Conservation (phyloP, 2,113 vertebrate species). For the Peromyscus californicus region DNA sequence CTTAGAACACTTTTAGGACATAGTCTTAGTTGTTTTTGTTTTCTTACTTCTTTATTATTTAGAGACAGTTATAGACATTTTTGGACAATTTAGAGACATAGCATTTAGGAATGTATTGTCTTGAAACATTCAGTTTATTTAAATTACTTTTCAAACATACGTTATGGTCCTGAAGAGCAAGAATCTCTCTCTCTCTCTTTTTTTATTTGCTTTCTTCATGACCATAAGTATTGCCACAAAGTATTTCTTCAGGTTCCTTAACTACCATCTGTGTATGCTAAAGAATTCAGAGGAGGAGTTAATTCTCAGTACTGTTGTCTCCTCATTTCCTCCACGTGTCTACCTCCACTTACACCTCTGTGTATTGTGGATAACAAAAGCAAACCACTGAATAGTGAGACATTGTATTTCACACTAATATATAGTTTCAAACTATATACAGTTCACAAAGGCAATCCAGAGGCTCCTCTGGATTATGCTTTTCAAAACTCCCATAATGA, state of each 20-base stretch:
- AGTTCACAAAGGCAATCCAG: background rate
- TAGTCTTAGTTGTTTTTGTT: constrained; percentile 1
- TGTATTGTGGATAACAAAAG: background rate
- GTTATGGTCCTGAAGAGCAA: constrained; percentile 10
- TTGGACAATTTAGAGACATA: background rate
- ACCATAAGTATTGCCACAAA: background rate
- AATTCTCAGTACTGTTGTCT: background rate
- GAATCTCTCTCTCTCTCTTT: background rate
- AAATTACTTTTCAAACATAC: constrained; percentile 30
- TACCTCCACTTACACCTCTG: background rate
- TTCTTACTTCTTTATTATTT: constrained; percentile 6
- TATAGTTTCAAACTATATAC: background rate
- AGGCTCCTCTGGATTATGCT: background rate
- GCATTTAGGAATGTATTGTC: background rate
- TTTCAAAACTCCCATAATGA: background rate
- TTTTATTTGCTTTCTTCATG: constrained; percentile 30
- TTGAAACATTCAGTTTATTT: background rate
- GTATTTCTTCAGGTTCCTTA: background rate
- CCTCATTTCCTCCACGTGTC: background rate
- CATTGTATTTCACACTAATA: background rate
- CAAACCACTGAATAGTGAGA: background rate
- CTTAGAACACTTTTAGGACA: constrained; percentile 50
- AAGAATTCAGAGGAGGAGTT: background rate
- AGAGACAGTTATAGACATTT: background rate
- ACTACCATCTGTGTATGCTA: background rate